Percentiles rank a stretch among this genome's conserved stretches.
phyloP scores from a whole-genome alignment of 2,888 invertebrate genomes.

The Leucophenga montana region DNA sequence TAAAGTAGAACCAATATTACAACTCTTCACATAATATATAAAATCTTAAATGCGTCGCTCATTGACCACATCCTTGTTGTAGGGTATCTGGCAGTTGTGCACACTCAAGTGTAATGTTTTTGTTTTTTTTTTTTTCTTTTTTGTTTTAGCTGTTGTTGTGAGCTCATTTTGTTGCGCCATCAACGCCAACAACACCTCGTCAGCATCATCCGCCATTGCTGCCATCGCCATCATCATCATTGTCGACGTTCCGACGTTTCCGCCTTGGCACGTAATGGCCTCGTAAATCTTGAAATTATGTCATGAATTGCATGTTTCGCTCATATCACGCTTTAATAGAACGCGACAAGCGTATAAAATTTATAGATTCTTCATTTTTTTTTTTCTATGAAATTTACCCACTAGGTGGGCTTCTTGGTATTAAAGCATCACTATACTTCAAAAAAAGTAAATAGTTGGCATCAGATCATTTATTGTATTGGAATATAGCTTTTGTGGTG shows the following conservation, averaged over 20 bases:
- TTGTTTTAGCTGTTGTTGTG: neutral
- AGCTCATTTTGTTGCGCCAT: neutral
- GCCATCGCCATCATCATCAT: neutral
- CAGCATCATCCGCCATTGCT: neutral
- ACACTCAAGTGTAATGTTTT: neutral
- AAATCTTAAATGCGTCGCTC: no score
- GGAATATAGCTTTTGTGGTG: no score
- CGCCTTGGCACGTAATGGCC: slow-evolving; percentile 18
- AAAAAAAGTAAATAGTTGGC: no score
- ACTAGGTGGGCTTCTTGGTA: no score
- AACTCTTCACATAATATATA: no score
- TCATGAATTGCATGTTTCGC: slow-evolving; percentile 22
- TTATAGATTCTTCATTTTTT: no score
- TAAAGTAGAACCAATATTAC: no score
- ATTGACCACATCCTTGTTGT: no score
- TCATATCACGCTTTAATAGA: slow-evolving; percentile 20
- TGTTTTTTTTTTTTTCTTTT: neutral
- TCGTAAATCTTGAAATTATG: slow-evolving; percentile 30
- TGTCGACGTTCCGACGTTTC: slow-evolving; percentile 2
- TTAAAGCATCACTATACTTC: no score
- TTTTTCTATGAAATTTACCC: no score
- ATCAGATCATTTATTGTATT: no score
- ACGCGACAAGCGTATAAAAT: neutral
- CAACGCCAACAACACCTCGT: neutral
- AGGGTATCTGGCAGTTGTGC: neutral